Conservation (phyloP, 2,113 vertebrate species). For the Macheiramphus alcinus region DNA sequence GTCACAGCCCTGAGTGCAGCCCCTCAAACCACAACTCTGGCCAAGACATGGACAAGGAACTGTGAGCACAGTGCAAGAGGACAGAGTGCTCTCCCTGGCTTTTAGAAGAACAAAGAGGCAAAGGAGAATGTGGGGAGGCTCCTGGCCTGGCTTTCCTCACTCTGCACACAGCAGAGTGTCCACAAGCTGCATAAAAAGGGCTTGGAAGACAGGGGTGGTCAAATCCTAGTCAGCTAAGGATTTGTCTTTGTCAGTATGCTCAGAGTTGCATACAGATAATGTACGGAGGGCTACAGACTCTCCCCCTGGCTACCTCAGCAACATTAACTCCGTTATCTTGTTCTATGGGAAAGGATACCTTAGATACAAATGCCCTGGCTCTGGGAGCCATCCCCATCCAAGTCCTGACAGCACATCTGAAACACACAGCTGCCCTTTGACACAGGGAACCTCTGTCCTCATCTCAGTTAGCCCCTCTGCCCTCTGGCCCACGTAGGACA, state of each 20-base stretch:
- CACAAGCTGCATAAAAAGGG: background rate
- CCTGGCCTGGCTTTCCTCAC: background rate
- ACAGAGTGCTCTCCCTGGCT: background rate
- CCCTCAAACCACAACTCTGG: background rate
- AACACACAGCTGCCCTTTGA: background rate
- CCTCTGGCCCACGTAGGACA: constrained; percentile 13
- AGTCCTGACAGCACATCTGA: constrained; percentile 52
- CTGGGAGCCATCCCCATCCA: background rate
- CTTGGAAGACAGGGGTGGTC: background rate
- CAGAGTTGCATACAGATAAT: background rate
- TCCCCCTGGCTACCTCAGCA: background rate
- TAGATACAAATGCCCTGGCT: background rate
- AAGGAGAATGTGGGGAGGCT: background rate
- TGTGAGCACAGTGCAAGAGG: background rate
- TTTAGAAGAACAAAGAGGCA: background rate
- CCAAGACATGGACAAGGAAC: background rate
- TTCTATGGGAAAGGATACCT: background rate
- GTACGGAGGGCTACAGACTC: background rate
- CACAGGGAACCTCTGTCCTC: background rate
- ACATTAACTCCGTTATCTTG: background rate
- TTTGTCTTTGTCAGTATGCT: background rate
- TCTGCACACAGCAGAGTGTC: background rate
- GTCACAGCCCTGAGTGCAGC: background rate
- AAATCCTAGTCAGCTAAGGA: background rate
- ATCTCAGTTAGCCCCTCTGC: background rate